These are phyloP conservation scores for Malacoctenus gilli DNA, from an alignment of 2,797 vertebrate species.

Conservation along the genomic window DNA sequence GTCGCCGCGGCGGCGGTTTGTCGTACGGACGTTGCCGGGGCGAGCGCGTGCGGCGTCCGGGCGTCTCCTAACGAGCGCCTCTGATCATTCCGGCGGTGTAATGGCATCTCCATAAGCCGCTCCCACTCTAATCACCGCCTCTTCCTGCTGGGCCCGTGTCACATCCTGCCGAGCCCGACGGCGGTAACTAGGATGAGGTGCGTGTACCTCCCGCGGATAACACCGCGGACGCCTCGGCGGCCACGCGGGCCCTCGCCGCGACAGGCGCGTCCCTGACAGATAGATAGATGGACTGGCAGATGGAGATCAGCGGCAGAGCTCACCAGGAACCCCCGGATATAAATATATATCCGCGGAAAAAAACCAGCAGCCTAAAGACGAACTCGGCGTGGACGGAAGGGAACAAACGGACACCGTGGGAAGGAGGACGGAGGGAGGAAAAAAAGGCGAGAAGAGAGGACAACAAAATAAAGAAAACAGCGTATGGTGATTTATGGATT, in stretches of 20 bases:
- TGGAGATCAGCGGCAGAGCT: conserved; percentile 36
- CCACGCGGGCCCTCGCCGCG: conserved; percentile 64
- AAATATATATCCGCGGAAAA: too few relatives aligned
- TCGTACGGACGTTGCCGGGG: background rate
- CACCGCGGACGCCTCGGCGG: conserved; percentile 65
- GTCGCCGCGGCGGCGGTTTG: conserved; percentile 25
- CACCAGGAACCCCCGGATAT: background rate
- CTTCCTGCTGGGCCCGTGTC: conserved; percentile 71
- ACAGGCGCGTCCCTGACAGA: conserved; percentile 50
- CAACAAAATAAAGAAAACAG: conserved; percentile 4
- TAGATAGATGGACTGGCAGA: conserved; percentile 31
- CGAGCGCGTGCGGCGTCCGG: background rate
- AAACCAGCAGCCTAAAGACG: background rate
- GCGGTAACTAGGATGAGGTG: conserved; percentile 68
- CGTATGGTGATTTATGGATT: conserved; percentile 15
- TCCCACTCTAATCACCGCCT: conserved; percentile 66
- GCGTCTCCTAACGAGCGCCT: conserved; percentile 52
- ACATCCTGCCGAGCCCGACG: conserved; percentile 65
- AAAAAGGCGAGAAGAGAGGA: background rate
- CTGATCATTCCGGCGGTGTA: conserved; percentile 57
- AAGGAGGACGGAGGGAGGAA: background rate
- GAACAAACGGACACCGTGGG: conserved; percentile 2
- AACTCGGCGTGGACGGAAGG: conserved; percentile 7
- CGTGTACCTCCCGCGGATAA: conserved; percentile 69
- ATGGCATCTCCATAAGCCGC: conserved; percentile 60